Conservation (phyloP, 2,797 vertebrate species). For the Sarcoramphus papa region DNA sequence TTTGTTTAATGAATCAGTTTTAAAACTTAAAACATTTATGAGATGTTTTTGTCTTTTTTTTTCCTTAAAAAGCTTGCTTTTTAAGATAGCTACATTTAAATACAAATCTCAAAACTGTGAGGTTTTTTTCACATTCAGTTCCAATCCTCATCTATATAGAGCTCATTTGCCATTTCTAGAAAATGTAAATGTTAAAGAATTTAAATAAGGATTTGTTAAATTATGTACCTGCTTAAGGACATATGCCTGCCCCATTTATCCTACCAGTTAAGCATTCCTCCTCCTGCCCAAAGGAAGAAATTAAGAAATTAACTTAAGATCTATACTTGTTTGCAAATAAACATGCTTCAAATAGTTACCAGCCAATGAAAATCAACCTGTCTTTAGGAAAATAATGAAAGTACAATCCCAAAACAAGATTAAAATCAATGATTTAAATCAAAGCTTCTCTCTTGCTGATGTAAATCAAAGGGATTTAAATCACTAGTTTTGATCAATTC, state of each 20-base stretch:
- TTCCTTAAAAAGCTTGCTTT: background rate
- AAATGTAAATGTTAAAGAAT: background rate
- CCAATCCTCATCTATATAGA: background rate
- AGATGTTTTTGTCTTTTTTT: background rate
- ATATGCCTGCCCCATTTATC: background rate
- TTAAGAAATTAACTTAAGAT: background rate
- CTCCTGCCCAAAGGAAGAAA: background rate
- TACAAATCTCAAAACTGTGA: background rate
- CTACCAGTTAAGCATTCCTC: background rate
- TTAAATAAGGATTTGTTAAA: background rate
- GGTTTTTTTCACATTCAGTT: background rate
- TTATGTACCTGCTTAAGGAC: background rate
- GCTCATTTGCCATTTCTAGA: background rate
- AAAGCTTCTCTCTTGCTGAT: conserved; percentile 52
- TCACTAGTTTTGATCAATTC: conserved; percentile 58
- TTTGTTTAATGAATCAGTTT: background rate
- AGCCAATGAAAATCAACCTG: conserved; percentile 33
- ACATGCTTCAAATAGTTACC: background rate
- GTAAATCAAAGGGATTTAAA: conserved; percentile 62
- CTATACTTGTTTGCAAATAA: conserved; percentile 14
- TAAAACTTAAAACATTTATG: background rate
- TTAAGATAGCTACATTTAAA: background rate
- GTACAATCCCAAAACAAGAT: conserved; percentile 58
- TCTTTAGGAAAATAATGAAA: conserved; percentile 42
- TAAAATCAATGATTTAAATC: conserved; percentile 65